A percentile compares a stretch with the other conserved stretches of the same genome.
These are phyloP conservation scores for Drosophila gaucha DNA, from an alignment of 2,888 invertebrate genomes.

Conservation along the genomic window DNA sequence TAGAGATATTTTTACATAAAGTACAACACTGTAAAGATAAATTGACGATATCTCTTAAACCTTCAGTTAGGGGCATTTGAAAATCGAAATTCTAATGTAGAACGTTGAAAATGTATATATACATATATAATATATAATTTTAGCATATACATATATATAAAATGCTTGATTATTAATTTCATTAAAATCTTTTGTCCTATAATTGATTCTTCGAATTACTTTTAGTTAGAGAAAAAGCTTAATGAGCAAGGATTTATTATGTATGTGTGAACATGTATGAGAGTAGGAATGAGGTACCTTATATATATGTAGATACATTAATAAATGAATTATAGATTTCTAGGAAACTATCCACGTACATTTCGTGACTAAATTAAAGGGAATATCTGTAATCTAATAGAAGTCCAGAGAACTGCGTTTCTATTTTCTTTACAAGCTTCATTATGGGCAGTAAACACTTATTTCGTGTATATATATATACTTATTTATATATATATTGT, in stretches of 20 bases:
- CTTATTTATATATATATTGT: no score
- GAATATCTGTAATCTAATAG: not conserved
- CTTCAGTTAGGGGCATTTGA: no score
- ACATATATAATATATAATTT: no score
- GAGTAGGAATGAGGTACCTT: no score
- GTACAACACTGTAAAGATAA: no score
- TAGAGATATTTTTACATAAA: no score
- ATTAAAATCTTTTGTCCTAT: not conserved
- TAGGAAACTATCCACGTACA: not conserved
- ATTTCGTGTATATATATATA: not conserved
- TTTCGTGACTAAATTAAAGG: not conserved
- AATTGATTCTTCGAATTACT: not conserved
- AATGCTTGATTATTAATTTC: not conserved
- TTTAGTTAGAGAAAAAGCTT: not conserved
- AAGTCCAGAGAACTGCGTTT: not conserved
- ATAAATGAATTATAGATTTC: not conserved
- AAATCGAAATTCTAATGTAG: no score
- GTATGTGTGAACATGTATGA: not conserved
- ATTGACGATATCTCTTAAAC: no score
- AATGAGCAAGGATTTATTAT: conserved; percentile 6
- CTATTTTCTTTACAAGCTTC: not conserved
- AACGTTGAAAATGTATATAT: no score
- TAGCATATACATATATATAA: no score
- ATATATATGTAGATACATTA: not conserved
- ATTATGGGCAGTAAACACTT: not conserved